phyloP scores from a whole-genome alignment of 2,113 vertebrate genomes.

The Empidonax alnorum region DNA sequence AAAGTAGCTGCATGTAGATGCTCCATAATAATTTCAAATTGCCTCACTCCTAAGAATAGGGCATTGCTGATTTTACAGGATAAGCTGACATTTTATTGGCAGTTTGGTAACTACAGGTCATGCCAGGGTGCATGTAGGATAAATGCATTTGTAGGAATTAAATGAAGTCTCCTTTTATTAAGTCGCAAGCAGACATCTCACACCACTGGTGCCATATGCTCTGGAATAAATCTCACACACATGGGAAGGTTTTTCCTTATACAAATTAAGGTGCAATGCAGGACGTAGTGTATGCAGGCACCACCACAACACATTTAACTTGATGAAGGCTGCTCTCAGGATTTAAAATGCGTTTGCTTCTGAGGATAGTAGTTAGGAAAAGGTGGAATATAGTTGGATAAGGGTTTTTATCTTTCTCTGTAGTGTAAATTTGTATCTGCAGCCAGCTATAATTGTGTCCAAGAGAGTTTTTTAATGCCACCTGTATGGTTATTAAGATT shows the following conservation, averaged over 20 bases:
- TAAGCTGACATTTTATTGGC: slow-evolving; percentile 7
- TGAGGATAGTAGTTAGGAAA: not conserved
- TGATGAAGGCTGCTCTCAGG: not conserved
- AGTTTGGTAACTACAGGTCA: not conserved
- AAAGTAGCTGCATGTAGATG: not conserved
- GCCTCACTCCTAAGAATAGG: not conserved
- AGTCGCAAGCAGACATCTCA: not conserved
- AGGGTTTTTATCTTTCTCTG: not conserved
- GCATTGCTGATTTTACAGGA: not conserved
- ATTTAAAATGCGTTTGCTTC: not conserved
- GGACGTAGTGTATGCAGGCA: not conserved
- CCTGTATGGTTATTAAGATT: not conserved
- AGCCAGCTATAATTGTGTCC: not conserved
- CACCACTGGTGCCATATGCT: not conserved
- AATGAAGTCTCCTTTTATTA: not conserved
- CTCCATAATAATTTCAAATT: not conserved
- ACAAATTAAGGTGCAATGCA: slow-evolving; percentile 61
- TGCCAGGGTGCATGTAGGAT: not conserved
- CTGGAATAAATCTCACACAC: not conserved
- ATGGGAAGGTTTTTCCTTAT: not conserved
- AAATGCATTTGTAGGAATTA: slow-evolving; percentile 10
- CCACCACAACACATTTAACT: not conserved
- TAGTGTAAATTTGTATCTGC: not conserved
- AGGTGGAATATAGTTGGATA: not conserved
- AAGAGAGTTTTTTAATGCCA: not conserved